Evolutionary conservation across 2,888 invertebrate genomes (phyloP).

Genomic region (Petrolisthes cinctipes): DNA sequence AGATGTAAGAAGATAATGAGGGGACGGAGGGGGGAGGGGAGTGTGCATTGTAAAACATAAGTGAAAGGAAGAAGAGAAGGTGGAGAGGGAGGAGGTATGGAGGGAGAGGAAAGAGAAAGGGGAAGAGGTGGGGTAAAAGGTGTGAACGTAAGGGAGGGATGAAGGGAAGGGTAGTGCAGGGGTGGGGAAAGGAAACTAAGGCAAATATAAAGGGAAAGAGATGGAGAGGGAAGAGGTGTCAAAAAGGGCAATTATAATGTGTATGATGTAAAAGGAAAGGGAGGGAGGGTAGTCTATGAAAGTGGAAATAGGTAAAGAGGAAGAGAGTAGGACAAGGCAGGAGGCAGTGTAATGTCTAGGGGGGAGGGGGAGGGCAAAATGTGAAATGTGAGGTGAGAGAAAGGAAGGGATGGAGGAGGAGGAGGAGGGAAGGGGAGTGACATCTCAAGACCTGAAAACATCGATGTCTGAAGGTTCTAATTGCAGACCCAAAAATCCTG

Average conservation of each 20-base stretch:
- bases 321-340: not conserved
- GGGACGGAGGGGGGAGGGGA: not conserved
- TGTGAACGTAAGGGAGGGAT: not conserved
- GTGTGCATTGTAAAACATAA: not conserved
- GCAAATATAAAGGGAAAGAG: not conserved
- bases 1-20: not conserved
- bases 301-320: not conserved
- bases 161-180: not conserved
- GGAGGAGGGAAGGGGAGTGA: not conserved
- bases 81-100: not conserved
- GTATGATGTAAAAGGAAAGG: not conserved
- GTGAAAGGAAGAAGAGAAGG: not conserved
- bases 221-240: not conserved
- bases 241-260: not conserved
- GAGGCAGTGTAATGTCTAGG: not conserved
- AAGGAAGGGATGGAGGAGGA: slow-evolving; percentile 2
- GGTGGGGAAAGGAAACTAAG: not conserved
- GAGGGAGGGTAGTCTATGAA: slow-evolving; percentile 3
- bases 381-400: slow-evolving; percentile 5
- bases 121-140: not conserved
- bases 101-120: not conserved
- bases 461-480: no score
- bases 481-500: not conserved
- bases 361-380: slow-evolving; percentile 3
- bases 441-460: not conserved